phyloP scores from a whole-genome alignment of 92 coral and sea anemone genomes.

The Epizoanthus ramosus region DNA sequence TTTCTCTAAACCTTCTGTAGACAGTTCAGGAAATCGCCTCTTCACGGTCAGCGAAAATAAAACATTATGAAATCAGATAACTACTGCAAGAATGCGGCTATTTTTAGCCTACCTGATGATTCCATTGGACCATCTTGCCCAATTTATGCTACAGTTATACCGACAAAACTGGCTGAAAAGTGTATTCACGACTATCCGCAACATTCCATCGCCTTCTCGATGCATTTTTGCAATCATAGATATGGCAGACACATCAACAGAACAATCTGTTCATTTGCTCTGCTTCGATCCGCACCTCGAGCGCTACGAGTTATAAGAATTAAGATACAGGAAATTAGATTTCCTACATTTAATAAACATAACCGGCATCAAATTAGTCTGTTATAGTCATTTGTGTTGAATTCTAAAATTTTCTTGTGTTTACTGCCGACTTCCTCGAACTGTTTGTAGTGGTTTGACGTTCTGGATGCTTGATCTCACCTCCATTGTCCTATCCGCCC shows the following conservation, averaged over 20 bases:
- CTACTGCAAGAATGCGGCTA: constrained; percentile 3
- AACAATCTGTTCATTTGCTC: constrained; percentile 21
- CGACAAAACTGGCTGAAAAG: neutral
- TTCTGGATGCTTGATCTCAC: neutral
- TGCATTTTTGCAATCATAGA: neutral
- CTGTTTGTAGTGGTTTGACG: constrained; percentile 6
- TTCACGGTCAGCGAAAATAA: neutral
- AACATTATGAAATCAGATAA: constrained; percentile 1
- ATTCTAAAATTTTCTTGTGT: neutral
- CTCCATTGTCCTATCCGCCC: constrained; percentile 7
- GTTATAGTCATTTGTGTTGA: constrained; percentile 1
- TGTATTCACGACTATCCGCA: neutral
- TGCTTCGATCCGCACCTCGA: neutral
- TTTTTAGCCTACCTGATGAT: neutral
- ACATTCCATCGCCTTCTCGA: no score
- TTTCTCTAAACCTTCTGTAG: neutral
- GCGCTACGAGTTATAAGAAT: neutral
- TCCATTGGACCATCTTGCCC: neutral
- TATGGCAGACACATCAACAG: neutral
- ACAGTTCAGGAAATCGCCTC: constrained; percentile 10
- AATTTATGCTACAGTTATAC: no score
- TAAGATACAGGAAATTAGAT: constrained; percentile 32
- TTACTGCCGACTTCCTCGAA: constrained; percentile 24
- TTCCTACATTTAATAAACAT: constrained; percentile 32
- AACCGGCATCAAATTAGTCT: constrained; percentile 11